Evolutionary conservation across 2,797 vertebrate genomes (phyloP).

Genomic region (Pseudochirops corinnae): DNA sequence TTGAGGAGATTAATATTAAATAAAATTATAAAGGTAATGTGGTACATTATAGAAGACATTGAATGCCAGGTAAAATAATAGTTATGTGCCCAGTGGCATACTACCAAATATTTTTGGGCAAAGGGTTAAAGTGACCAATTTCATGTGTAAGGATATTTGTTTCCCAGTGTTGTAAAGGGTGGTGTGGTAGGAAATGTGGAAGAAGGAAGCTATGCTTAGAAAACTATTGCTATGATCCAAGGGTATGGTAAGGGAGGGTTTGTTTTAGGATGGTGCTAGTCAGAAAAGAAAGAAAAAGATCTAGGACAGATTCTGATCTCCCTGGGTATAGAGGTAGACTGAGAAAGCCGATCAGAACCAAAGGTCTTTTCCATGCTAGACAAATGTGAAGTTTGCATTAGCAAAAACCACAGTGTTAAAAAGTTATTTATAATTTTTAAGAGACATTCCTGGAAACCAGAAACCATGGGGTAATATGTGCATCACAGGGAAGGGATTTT

Average conservation of each 20-base stretch:
- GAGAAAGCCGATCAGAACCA: background rate
- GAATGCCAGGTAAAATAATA: background rate
- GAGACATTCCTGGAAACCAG: background rate
- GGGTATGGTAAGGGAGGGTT: background rate
- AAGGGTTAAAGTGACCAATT: background rate
- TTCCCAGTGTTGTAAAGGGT: background rate
- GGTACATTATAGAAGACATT: background rate
- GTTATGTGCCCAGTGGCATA: background rate
- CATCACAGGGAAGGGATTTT: background rate
- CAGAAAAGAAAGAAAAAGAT: background rate
- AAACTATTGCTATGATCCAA: background rate
- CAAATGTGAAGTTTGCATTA: background rate
- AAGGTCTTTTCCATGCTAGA: background rate
- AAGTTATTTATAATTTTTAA: background rate
- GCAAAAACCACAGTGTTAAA: background rate
- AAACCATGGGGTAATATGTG: background rate
- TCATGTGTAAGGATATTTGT: background rate
- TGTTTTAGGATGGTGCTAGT: background rate
- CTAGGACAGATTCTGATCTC: background rate
- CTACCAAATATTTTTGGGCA: background rate
- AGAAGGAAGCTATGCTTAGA: background rate
- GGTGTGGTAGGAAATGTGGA: background rate
- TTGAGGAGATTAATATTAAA: background rate
- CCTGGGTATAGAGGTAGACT: background rate
- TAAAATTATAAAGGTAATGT: background rate